phyloP scores from a whole-genome alignment of 2,888 invertebrate genomes.

The Dryadula phaetusa region DNA sequence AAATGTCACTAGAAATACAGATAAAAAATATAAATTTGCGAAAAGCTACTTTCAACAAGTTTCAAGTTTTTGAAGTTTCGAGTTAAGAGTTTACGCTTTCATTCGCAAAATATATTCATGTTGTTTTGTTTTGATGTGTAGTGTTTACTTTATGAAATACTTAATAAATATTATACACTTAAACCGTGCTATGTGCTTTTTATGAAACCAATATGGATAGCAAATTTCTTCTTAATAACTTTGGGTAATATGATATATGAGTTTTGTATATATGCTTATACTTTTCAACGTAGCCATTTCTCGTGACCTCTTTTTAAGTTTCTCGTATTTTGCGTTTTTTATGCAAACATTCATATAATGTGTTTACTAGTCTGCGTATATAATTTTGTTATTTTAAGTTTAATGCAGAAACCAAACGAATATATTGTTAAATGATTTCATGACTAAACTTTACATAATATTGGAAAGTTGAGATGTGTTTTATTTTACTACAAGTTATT shows the following conservation, averaged over 20 bases:
- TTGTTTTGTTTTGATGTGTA: constrained; percentile 29
- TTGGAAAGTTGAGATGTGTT: constrained; percentile 9
- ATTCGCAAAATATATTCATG: background rate
- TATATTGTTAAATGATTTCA: background rate
- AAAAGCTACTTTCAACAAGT: constrained; percentile 20
- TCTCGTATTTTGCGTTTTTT: constrained; percentile 5
- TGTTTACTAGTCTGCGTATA: background rate
- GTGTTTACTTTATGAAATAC: constrained; percentile 13
- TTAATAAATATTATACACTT: background rate
- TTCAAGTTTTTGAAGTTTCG: constrained; percentile 25
- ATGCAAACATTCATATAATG: background rate
- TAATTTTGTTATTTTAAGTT: background rate
- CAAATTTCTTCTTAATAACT: constrained; percentile 70
- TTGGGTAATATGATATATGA: constrained; percentile 59
- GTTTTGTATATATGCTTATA: constrained; percentile 33
- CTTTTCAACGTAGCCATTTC: constrained; percentile 47
- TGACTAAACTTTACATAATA: constrained; percentile 11
- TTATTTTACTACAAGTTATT: too few species aligned
- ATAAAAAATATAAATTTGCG: constrained; percentile 8
- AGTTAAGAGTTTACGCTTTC: constrained; percentile 6
- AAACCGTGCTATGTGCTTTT: constrained; percentile 47
- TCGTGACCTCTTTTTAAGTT: constrained; percentile 49
- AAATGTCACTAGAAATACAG: background rate
- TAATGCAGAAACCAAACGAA: background rate
- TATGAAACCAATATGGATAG: constrained; percentile 65